These are phyloP conservation scores for Colaptes auratus DNA, from an alignment of 2,113 vertebrate genomes.

Conservation along the genomic window DNA sequence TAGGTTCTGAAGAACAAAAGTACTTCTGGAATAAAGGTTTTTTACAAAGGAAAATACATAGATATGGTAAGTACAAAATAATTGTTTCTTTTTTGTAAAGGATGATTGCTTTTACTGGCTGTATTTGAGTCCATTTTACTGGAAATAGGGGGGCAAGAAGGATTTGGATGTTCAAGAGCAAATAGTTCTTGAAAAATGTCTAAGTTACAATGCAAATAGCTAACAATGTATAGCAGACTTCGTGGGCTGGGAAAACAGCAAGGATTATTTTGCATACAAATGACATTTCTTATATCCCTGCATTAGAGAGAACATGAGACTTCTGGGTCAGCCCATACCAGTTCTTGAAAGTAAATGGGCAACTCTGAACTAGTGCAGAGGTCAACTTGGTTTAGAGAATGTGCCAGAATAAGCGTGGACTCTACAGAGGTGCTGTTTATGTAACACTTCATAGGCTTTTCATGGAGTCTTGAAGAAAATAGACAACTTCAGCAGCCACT, in stretches of 20 bases:
- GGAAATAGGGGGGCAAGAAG: background rate
- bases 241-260: background rate
- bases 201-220: background rate
- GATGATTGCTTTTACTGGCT: background rate
- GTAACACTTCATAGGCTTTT: background rate
- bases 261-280: background rate
- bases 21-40: background rate
- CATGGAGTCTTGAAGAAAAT: background rate
- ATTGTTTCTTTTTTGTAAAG: background rate
- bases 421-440: background rate
- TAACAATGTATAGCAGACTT: background rate
- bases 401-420: background rate
- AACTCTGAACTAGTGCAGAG: background rate
- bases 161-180: background rate
- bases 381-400: fast-evolving
- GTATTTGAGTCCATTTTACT: background rate
- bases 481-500: background rate
- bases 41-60: background rate
- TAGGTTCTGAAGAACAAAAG: background rate
- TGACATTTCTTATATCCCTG: fast-evolving
- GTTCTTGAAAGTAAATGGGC: background rate
- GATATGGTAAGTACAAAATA: conserved; percentile 32
- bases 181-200: background rate
- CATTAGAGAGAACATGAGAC: background rate
- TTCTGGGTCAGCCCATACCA: background rate